A percentile compares a stretch with the other conserved stretches of the same genome.
Evolutionary conservation across 2,113 vertebrate genomes (phyloP).

Genomic region (Scytalopus superciliaris): DNA sequence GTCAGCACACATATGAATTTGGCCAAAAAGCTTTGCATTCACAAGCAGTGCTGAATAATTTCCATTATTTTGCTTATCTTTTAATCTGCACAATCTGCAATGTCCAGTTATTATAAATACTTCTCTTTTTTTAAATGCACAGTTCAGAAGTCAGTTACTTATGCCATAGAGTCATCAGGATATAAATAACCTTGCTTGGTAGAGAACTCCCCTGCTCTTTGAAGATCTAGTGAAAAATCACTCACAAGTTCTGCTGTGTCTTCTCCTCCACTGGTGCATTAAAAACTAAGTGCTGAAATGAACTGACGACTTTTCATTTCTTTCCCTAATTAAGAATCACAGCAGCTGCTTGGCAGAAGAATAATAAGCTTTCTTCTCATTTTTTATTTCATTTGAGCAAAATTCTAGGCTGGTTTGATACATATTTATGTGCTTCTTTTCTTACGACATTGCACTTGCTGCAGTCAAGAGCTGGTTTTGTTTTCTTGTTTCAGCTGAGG

Average conservation of each 20-base stretch:
- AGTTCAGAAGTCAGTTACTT: neutral
- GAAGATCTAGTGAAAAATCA: neutral
- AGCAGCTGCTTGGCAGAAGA: neutral
- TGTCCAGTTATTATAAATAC: neutral
- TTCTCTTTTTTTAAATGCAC: no score
- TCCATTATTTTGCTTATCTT: neutral
- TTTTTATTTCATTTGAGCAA: neutral
- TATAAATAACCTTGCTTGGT: neutral
- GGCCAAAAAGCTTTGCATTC: neutral
- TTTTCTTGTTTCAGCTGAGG: neutral
- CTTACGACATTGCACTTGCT: neutral
- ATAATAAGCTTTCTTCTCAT: neutral
- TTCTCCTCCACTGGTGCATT: neutral
- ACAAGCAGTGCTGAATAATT: neutral
- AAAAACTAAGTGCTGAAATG: neutral
- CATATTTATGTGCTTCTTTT: neutral
- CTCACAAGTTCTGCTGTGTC: neutral
- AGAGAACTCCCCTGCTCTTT: neutral
- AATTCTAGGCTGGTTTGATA: neutral
- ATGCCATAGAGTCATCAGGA: neutral
- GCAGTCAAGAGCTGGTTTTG: neutral
- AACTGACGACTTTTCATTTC: neutral
- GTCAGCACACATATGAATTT: neutral
- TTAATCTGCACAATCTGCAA: neutral
- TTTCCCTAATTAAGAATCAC: constrained; percentile 20